These are phyloP conservation scores for Chaetodon auriga DNA, from an alignment of 2,113 vertebrate species.

Conservation along the genomic window DNA sequence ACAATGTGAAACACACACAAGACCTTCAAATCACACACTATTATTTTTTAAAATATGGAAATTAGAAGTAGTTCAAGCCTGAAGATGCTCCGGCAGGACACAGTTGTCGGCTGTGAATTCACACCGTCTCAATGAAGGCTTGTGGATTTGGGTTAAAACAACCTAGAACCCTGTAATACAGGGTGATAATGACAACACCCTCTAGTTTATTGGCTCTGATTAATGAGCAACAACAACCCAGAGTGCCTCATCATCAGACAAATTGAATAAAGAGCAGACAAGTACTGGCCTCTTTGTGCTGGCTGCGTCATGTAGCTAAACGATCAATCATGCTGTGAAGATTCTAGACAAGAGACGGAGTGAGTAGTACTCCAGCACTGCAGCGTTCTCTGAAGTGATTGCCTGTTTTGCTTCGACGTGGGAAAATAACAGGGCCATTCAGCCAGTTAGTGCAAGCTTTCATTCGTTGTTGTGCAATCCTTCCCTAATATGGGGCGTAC, in stretches of 20 bases:
- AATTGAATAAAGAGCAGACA: constrained; percentile 57
- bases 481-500: background rate
- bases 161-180: constrained; percentile 12
- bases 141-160: constrained; percentile 11
- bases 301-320: constrained; percentile 37
- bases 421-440: constrained; percentile 34
- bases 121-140: background rate
- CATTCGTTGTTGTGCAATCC: constrained; percentile 46
- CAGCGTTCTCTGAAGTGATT: constrained; percentile 43
- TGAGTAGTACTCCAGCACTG: constrained; percentile 22
- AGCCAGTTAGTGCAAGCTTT: constrained; percentile 17
- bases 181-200: constrained; percentile 47
- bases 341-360: constrained; percentile 43
- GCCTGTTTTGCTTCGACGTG: constrained; percentile 28
- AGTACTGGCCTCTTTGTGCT: constrained; percentile 28
- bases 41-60: background rate
- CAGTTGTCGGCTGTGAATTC: background rate
- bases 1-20: background rate
- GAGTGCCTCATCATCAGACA: constrained; percentile 61
- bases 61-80: background rate
- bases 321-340: constrained; percentile 45
- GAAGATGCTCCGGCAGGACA: background rate
- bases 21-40: background rate
- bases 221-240: constrained; percentile 58
- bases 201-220: constrained; percentile 50